Conservation (phyloP, 2,888 invertebrate genomes). For the Fragum whitleyi region DNA sequence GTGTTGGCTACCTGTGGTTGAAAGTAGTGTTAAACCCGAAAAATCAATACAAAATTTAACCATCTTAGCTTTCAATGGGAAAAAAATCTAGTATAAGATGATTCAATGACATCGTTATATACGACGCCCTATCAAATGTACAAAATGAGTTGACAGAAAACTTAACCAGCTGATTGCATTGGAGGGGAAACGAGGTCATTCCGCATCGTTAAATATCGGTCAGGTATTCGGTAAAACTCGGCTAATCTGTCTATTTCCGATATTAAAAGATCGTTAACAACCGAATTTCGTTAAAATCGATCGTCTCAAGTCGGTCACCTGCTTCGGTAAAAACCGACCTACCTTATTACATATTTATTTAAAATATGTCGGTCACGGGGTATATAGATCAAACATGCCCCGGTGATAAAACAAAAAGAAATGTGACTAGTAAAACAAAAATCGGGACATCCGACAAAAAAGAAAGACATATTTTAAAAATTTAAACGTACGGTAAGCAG, state of each 20-base stretch:
- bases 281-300: neutral
- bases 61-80: no score
- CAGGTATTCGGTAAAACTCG: neutral
- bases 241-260: neutral
- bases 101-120: no score
- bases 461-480: no score
- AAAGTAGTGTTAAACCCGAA: no score
- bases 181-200: neutral
- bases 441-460: no score
- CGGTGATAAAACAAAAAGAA: no score
- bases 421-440: no score
- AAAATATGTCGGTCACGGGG: neutral
- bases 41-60: no score
- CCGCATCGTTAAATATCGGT: neutral
- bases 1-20: no score
- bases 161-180: neutral
- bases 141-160: neutral
- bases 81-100: no score
- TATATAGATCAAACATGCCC: neutral
- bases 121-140: no score
- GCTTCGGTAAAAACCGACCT: neutral
- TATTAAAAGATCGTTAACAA: neutral
- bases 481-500: no score
- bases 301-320: neutral
- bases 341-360: neutral